Percentiles rank a stretch among this genome's conserved stretches.
These are phyloP conservation scores for Diadegma fenestrale DNA, from an alignment of 2,888 invertebrate genomes.

Conservation along the genomic window DNA sequence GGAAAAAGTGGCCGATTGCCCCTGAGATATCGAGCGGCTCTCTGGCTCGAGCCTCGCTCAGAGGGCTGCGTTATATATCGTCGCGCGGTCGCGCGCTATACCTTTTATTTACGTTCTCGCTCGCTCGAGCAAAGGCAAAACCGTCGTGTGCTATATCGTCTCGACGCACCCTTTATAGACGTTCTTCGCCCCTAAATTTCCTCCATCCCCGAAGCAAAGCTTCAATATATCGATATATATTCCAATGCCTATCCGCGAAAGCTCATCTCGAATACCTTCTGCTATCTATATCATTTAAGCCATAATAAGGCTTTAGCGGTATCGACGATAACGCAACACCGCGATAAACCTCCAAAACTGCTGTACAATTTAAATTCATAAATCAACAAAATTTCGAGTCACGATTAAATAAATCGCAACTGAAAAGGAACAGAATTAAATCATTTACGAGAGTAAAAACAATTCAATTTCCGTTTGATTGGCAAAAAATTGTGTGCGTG, in stretches of 20 bases:
- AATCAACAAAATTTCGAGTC: neutral
- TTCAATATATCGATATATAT: neutral
- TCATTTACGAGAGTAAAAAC: no score
- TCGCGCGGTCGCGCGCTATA: conserved; percentile 5
- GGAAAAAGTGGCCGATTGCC: conserved; percentile 53
- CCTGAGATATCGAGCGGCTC: conserved; percentile 60
- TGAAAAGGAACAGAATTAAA: no score
- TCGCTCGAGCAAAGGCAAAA: conserved; percentile 3
- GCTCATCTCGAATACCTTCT: neutral
- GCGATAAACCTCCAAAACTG: no score
- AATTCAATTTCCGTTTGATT: no score
- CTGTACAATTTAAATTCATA: neutral
- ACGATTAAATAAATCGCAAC: neutral
- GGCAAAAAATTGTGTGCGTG: neutral
- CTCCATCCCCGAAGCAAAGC: neutral
- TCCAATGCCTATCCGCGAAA: neutral
- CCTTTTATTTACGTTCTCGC: conserved; percentile 29
- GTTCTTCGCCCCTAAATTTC: conserved; percentile 29
- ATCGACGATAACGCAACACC: no score
- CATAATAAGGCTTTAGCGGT: conserved; percentile 3
- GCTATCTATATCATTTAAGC: neutral
- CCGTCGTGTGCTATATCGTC: conserved; percentile 17
- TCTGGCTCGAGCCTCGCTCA: conserved; percentile 1
- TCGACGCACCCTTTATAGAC: conserved; percentile 24
- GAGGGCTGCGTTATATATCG: conserved; percentile 12